Evolutionary conservation across 2,113 vertebrate species (phyloP), one percentile per base, ranked within the genome.

Genomic region (Rhinoderma darwinii): DNA sequence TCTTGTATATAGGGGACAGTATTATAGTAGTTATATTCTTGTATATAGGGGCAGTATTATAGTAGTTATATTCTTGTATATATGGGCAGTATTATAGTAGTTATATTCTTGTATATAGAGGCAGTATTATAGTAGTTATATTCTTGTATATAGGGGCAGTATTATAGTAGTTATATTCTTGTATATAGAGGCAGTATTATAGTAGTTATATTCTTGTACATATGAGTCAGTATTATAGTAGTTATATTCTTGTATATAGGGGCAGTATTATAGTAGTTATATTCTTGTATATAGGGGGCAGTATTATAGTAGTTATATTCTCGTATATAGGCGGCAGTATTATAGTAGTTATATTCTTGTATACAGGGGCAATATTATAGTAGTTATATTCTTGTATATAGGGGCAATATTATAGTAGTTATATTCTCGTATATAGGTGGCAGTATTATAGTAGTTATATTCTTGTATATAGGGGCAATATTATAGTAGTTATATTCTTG

Each of bases 101-200:
- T 27, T 61, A 61, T 61, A 27, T 61, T 27, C 56, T 27, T 61
- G n/a, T 12, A 61, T 15, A 61, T n/a, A 27, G 56, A 10, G 1
- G 56, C 56, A 61, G 25, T 61, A 61, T 61, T 61, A n/a, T 61
- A 61, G 56, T 61, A 61, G 56, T 61, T 61, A 61, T 61, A 61
- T 61, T 61, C 56, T 27, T 61, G 56, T 61, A 61, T 6, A 61
- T 27, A 61, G 56, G 56, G 27, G 56, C 56, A 61, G 56, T 61
- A 61, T 61, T 61, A 27, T 61, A 61, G n/a, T 61, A 61, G 56
- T 61, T 61, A 61, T 61, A 61, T 61, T 61, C 56, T 61, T n/a
- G 54, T 25, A 56, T 10, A 56, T 56, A 25, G 2, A 5, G 25
- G 54, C 20, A 56, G 20, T 56, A 56, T 56, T 56, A 22, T 56